Conservation (phyloP, 2,888 invertebrate genomes). For the Leptinotarsa haldemani region DNA sequence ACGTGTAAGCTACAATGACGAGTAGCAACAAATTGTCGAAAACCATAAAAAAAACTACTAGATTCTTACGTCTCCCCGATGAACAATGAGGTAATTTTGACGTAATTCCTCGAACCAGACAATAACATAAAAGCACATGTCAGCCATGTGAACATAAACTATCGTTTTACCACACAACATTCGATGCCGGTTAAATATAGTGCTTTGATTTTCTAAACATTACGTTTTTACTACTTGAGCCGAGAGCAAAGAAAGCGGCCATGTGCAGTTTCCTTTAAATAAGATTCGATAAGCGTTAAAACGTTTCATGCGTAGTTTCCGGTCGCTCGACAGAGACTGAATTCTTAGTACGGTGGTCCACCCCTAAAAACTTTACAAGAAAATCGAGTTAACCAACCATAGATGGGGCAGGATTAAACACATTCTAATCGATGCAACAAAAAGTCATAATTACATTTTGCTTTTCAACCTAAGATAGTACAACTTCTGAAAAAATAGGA, state of each 20-base stretch:
- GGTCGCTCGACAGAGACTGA: not conserved
- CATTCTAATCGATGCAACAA: too few species aligned
- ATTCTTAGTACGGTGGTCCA: not conserved
- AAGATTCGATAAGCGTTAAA: constrained; percentile 17
- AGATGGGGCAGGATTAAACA: too few species aligned
- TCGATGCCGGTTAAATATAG: constrained; percentile 16
- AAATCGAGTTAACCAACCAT: too few species aligned
- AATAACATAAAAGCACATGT: constrained; percentile 36
- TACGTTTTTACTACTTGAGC: constrained; percentile 16
- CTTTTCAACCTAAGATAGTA: too few species aligned
- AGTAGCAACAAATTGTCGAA: not conserved
- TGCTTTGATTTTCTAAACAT: constrained; percentile 28
- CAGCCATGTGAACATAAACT: constrained; percentile 34
- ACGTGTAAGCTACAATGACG: not conserved
- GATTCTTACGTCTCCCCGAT: not conserved
- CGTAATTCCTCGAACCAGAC: constrained; percentile 30
- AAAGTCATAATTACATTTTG: too few species aligned
- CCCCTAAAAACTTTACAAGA: too few species aligned
- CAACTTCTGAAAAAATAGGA: too few species aligned
- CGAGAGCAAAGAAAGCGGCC: not conserved
- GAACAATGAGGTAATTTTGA: constrained; percentile 32
- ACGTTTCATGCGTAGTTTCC: constrained; percentile 22
- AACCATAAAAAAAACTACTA: not conserved
- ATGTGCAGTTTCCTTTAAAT: constrained; percentile 3
- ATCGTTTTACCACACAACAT: constrained; percentile 15